Percentiles rank a stretch among this genome's conserved stretches.
These are phyloP conservation scores for Malacoraja senta DNA, from an alignment of 2,797 vertebrate genomes.

Conservation along the genomic window DNA sequence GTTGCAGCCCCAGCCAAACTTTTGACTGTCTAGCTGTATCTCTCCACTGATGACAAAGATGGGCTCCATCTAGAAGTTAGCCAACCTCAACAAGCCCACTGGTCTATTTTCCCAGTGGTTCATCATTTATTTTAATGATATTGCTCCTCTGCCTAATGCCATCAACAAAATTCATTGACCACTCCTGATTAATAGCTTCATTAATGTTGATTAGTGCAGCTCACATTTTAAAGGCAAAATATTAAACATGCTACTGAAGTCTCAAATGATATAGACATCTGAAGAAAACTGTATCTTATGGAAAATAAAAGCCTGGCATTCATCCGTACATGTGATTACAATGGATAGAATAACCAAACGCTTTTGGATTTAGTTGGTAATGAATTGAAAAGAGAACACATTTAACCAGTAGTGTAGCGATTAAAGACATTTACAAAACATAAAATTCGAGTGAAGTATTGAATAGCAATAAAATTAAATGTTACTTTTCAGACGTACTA, in stretches of 20 bases:
- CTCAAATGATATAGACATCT: conserved; percentile 18
- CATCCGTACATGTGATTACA: not conserved
- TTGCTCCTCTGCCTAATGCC: not conserved
- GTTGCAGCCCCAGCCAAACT: not conserved
- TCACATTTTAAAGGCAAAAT: conserved; percentile 26
- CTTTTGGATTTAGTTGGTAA: not conserved
- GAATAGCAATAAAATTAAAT: not conserved
- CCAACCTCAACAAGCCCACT: not conserved
- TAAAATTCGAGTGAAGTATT: not conserved
- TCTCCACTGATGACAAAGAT: not conserved
- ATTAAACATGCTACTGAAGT: not conserved
- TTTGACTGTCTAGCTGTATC: not conserved
- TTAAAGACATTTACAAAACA: not conserved
- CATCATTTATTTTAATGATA: not conserved
- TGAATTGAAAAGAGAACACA: not conserved
- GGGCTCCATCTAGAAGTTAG: not conserved
- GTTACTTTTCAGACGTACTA: not conserved
- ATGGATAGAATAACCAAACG: not conserved
- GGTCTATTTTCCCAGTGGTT: not conserved
- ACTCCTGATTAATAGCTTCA: not conserved
- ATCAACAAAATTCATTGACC: conserved; percentile 6
- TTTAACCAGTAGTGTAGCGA: not conserved
- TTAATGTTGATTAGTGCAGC: conserved; percentile 2
- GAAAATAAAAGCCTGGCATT: not conserved
- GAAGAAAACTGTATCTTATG: not conserved